Base-by-base conservation (phyloP, 2,888 invertebrate species). In the Hymenopus coronatus region DNA sequence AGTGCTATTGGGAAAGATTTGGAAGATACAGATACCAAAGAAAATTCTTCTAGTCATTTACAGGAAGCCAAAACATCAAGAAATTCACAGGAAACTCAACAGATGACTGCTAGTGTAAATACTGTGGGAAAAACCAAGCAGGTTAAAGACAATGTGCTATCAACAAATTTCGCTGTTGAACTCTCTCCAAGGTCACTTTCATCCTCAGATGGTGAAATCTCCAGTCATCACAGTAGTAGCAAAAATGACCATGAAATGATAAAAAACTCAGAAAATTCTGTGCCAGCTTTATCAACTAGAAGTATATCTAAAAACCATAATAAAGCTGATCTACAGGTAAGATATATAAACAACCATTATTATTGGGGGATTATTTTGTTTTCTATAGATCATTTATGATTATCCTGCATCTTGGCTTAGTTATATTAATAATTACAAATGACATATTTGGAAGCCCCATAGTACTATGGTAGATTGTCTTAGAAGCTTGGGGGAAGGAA, bases 261-360 rank as follows among this genome's bases (percentile, higher is more conserved):
- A 12, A 82, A 20, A n/a, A n/a, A 27, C 30, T 33, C 40, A 82
- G 82, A 82, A 33, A 82, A 28, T 81, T 27, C 87, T 15, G 40
- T 82, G 9, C 27, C 8, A 33, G 14, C 33, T 28, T 87, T 82
- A 30, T 40, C 25, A 30, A 70, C 30, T 12, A 25, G 28, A 28
- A 81, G 81, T 25, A 12, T 25, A 12, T 82, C 87, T 30, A 20
- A 14, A 15, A 15, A 82, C 40, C 87, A 82, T 9, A 81, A 9
- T 27, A 87, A 87, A 82, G n/a, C 70, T 30, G 86, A 86, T 40
- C 20, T 20, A 81, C 87, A 87, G 87, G 87, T 87, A 82, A 54
- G 81, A 2, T 6, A 40, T 40, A 40, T 6, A 40, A 7, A 8
- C 8, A 33, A 8, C 33, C 33, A 7, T 7, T 4, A 8, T 7